These are phyloP conservation scores for Argyresthia goedartella DNA, from an alignment of 2,888 invertebrate species.

Conservation along the genomic window DNA sequence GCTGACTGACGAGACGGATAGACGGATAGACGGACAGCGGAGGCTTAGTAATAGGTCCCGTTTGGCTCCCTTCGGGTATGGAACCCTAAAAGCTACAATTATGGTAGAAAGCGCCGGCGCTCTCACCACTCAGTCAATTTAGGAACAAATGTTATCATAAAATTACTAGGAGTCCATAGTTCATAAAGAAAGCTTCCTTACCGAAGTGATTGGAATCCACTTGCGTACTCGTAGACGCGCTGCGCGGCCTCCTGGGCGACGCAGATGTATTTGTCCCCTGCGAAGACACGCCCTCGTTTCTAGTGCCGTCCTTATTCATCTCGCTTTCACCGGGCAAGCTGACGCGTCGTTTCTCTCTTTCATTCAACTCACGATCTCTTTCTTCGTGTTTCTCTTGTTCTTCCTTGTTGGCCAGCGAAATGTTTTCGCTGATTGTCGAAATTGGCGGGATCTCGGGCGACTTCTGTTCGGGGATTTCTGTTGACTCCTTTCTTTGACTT, in stretches of 20 bases:
- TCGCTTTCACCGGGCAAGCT: constrained; percentile 72
- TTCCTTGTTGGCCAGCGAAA: constrained; percentile 58
- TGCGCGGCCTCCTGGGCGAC: constrained; percentile 81
- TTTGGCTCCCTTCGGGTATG: too few species aligned
- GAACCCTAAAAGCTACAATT: too few species aligned
- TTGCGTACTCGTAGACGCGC: constrained; percentile 85
- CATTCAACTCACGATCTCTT: constrained; percentile 37
- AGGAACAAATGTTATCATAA: too few species aligned
- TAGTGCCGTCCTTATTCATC: constrained; percentile 48
- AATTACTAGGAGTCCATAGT: too few species aligned
- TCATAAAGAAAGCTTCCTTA: constrained; percentile 57
- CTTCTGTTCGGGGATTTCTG: constrained; percentile 24
- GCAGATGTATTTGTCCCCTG: constrained; percentile 53
- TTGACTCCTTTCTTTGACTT: constrained; percentile 36
- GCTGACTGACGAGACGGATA: too few species aligned
- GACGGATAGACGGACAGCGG: too few species aligned
- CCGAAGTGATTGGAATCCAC: constrained; percentile 89
- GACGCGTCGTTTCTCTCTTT: constrained; percentile 68
- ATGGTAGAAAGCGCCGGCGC: too few species aligned
- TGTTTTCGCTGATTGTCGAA: constrained; percentile 81
- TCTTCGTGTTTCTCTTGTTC: constrained; percentile 41
- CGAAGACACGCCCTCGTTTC: constrained; percentile 43
- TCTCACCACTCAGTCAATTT: too few species aligned
- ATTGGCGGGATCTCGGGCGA: constrained; percentile 76
- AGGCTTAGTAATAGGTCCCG: too few species aligned